Evolutionary conservation across 1,140 invertebrate species (phyloP).

Genomic region (Elymnias hypermnestra): DNA sequence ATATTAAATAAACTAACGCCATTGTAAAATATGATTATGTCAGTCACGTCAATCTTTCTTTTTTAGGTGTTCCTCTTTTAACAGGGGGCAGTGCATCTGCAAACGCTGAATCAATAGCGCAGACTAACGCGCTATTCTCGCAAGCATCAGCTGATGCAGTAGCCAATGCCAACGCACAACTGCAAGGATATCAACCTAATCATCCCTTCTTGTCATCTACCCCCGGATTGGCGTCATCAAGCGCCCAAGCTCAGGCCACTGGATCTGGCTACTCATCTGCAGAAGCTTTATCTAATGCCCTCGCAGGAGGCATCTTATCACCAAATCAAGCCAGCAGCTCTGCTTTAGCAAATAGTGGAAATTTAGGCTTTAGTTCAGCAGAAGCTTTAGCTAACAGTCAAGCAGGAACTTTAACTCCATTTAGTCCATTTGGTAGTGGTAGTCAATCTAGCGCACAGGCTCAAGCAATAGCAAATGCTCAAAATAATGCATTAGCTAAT

Average conservation of each 20-base stretch:
- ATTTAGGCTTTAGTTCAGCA: not conserved
- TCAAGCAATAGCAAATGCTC: not conserved
- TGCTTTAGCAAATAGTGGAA: not conserved
- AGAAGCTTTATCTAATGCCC: slow-evolving; percentile 1
- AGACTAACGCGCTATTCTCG: no score
- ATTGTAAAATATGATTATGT: no score
- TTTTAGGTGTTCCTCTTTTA: no score
- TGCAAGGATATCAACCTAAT: no score
- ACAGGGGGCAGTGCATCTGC: no score
- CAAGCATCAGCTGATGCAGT: no score
- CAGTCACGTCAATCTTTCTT: no score
- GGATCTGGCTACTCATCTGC: slow-evolving; percentile 2
- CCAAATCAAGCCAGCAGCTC: not conserved
- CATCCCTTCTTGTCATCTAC: no score
- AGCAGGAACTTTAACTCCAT: not conserved
- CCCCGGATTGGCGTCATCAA: not conserved
- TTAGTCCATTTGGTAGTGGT: not conserved
- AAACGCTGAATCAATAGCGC: no score
- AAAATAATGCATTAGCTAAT: not conserved
- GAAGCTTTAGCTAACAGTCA: slow-evolving; percentile 13
- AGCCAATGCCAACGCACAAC: no score
- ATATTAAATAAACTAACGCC: no score
- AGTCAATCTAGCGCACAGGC: slow-evolving; percentile 1
- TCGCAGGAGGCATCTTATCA: not conserved
- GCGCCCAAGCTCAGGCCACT: not conserved